These are phyloP conservation scores for Aricia artaxerxes DNA, from an alignment of 2,888 invertebrate genomes.

Conservation along the genomic window DNA sequence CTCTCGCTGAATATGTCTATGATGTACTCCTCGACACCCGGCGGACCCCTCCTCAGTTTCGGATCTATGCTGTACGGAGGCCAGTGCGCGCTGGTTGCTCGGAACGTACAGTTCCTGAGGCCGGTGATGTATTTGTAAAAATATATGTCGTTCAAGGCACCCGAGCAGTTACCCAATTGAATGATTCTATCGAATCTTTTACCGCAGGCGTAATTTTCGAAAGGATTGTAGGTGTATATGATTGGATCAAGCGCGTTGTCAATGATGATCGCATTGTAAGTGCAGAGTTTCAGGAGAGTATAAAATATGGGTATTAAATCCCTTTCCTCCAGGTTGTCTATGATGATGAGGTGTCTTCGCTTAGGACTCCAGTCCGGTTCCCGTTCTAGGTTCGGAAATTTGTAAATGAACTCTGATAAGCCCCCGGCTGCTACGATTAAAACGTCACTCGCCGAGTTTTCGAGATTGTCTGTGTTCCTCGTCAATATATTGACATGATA, in stretches of 20 bases:
- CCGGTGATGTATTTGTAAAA: conserved; percentile 50
- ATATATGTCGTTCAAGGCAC: conserved; percentile 43
- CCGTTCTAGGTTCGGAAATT: conserved; percentile 41
- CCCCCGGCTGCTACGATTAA: conserved; percentile 48
- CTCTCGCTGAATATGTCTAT: conserved; percentile 50
- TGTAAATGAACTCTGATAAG: conserved; percentile 40
- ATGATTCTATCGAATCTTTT: conserved; percentile 52
- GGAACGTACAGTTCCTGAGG: conserved; percentile 55
- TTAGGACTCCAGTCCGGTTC: conserved; percentile 54
- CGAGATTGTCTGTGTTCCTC: conserved; percentile 13
- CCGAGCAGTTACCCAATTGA: conserved; percentile 51
- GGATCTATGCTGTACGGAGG: conserved; percentile 54
- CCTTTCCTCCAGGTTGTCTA: conserved; percentile 41
- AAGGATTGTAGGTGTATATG: conserved; percentile 60
- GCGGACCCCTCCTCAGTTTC: not conserved
- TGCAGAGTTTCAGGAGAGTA: conserved; percentile 47
- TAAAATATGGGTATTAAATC: conserved; percentile 51
- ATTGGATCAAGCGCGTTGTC: conserved; percentile 48
- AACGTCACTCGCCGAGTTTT: conserved; percentile 37
- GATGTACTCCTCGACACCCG: conserved; percentile 46
- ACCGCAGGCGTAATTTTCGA: conserved; percentile 60
- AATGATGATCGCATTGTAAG: conserved; percentile 50
- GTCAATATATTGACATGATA: conserved; percentile 23
- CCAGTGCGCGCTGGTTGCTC: conserved; percentile 50
- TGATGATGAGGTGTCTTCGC: conserved; percentile 49